Conservation (phyloP, 1,140 invertebrate species). For the Armadillidium nasatum region DNA sequence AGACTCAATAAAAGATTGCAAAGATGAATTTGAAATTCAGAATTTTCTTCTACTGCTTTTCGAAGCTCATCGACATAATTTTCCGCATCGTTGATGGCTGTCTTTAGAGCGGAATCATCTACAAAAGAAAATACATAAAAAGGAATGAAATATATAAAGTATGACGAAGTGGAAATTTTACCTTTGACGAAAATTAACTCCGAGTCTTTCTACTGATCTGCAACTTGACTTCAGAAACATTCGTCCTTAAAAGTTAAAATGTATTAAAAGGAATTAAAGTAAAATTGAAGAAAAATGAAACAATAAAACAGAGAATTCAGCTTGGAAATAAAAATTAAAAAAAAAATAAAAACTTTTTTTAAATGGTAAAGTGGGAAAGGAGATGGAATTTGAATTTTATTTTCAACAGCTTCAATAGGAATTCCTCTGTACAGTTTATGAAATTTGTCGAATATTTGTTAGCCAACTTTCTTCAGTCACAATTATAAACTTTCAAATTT, state of each 20-base stretch:
- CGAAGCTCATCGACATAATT: constrained; percentile 7
- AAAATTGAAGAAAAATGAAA: background rate
- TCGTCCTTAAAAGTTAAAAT: background rate
- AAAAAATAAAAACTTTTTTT: too few species aligned
- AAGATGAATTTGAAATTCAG: background rate
- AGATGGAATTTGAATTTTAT: too few species aligned
- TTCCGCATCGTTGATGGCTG: background rate
- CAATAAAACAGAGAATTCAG: background rate
- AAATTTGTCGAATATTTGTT: too few species aligned
- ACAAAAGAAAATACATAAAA: background rate
- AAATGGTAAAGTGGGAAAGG: too few species aligned
- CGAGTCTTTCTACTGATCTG: too few species aligned
- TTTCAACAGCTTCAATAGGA: too few species aligned
- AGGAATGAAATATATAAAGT: background rate
- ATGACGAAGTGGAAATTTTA: background rate
- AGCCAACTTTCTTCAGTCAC: too few species aligned
- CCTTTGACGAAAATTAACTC: background rate
- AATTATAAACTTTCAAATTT: too few species aligned
- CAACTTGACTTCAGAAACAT: too few species aligned
- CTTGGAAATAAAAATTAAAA: too few species aligned
- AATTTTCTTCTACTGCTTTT: background rate
- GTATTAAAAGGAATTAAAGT: background rate
- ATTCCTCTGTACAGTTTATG: too few species aligned
- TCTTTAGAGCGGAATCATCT: background rate
- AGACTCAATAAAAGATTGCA: background rate